Conservation (phyloP, 2,113 vertebrate genomes). For the Seriola rivoliana region DNA sequence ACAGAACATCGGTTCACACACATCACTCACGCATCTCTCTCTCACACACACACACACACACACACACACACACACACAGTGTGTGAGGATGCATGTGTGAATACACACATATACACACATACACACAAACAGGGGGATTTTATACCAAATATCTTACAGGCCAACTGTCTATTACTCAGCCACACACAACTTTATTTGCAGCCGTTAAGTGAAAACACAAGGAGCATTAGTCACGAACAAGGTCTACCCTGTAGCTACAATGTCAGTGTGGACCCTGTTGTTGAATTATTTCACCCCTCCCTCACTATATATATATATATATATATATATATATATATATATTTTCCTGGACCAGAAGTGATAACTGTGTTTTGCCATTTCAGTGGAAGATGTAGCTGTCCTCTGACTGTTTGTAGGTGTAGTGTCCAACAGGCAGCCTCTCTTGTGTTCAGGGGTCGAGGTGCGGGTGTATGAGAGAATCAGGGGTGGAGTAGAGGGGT, state of each 20-base stretch:
- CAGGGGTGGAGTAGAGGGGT: conserved; percentile 52
- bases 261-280: conserved; percentile 46
- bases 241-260: conserved; percentile 61
- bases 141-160: conserved; percentile 76
- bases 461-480: conserved; percentile 49
- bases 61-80: neutral
- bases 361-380: conserved; percentile 15
- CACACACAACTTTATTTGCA: conserved; percentile 78
- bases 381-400: neutral
- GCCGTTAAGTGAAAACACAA: conserved; percentile 80
- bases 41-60: neutral
- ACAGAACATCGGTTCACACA: conserved; percentile 71
- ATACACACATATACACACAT: neutral
- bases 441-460: conserved; percentile 33
- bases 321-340: too few relatives aligned
- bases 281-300: conserved; percentile 47
- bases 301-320: neutral
- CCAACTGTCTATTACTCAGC: conserved; percentile 81
- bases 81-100: conserved; percentile 13
- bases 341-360: conserved; percentile 8
- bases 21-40: conserved; percentile 65
- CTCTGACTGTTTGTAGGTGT: conserved; percentile 7
- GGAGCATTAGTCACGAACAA: conserved; percentile 60
- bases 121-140: conserved; percentile 51
- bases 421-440: neutral